Conservation (phyloP, 2,888 invertebrate species). For the Acrocyrtus sp. region DNA sequence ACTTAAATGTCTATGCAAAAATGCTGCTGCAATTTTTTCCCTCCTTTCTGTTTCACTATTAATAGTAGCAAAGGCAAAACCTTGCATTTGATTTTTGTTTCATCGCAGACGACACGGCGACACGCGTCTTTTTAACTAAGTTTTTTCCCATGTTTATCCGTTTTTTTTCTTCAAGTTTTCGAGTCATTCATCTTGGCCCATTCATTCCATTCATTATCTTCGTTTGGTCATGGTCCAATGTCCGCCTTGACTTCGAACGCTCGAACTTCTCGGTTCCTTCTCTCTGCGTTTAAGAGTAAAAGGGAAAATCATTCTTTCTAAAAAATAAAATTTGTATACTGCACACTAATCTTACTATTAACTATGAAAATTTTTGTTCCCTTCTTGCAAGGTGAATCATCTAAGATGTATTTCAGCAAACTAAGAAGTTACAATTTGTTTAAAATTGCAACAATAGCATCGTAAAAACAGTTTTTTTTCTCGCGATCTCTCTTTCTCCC, state of each 20-base stretch:
- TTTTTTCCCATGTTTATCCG: not conserved
- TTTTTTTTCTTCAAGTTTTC: not conserved
- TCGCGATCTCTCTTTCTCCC: conserved; percentile 7
- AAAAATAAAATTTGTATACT: no score
- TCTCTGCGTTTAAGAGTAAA: not conserved
- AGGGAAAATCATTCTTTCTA: not conserved
- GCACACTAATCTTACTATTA: no score
- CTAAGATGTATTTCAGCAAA: not conserved
- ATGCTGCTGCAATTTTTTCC: no score
- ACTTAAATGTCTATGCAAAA: no score
- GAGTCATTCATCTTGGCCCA: conserved; percentile 18
- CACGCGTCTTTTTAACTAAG: not conserved
- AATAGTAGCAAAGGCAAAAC: not conserved
- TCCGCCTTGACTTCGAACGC: conserved; percentile 16
- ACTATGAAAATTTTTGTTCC: no score
- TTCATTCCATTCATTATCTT: conserved; percentile 39
- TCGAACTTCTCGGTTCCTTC: no score
- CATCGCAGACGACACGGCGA: not conserved
- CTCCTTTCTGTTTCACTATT: conserved; percentile 45
- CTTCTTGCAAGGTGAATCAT: not conserved
- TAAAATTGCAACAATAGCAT: not conserved
- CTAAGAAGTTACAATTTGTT: not conserved
- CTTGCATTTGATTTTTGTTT: not conserved
- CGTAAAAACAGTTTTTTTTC: conserved; percentile 23
- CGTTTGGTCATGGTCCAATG: conserved; percentile 51